These are phyloP conservation scores for Crotalus viridis DNA, from an alignment of 2,113 vertebrate genomes.

Conservation along the genomic window DNA sequence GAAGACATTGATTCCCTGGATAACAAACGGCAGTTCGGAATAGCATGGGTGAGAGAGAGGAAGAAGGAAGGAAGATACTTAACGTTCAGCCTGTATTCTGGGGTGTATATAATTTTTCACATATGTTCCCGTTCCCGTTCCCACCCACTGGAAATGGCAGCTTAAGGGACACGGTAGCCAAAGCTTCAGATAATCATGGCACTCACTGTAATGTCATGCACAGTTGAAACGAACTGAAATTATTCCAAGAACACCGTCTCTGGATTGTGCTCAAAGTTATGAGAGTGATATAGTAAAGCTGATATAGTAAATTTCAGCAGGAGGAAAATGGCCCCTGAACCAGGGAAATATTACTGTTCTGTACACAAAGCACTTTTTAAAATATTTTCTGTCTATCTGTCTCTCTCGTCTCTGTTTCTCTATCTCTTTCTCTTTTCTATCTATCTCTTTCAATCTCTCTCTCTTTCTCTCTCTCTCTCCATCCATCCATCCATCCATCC, in stretches of 20 bases:
- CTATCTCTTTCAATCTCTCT: too few species aligned
- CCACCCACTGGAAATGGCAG: neutral
- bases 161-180: neutral
- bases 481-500: too few species aligned
- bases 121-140: constrained; percentile 35
- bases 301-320: neutral
- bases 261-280: neutral
- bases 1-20: constrained; percentile 74
- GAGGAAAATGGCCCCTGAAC: neutral
- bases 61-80: constrained; percentile 10
- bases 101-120: constrained; percentile 63
- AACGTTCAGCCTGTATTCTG: constrained; percentile 1
- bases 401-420: neutral
- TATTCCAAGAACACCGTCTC: neutral
- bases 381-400: neutral
- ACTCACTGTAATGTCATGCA: neutral
- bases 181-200: neutral
- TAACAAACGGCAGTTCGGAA: constrained; percentile 56
- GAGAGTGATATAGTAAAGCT: neutral
- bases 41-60: constrained; percentile 40
- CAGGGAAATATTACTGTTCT: neutral
- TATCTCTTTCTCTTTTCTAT: too few species aligned
- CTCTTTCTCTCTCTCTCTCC: too few species aligned
- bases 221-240: neutral
- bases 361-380: neutral